phyloP scores from a whole-genome alignment of 2,113 vertebrate genomes.

The Romanogobio albipinnatus region DNA sequence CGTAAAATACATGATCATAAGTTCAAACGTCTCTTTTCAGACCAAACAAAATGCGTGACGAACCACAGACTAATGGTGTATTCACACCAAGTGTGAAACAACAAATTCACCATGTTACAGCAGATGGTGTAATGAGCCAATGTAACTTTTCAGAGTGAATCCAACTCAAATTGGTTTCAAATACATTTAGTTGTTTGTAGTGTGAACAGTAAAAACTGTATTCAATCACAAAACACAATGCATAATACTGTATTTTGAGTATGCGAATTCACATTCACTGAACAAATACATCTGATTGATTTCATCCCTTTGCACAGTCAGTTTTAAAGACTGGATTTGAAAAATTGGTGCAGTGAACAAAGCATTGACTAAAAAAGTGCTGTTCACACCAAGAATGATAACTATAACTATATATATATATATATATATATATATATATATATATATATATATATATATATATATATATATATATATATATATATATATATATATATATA shows the following conservation, averaged over 20 bases:
- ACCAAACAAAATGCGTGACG: neutral
- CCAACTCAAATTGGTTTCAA: neutral
- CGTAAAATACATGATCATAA: too few species aligned
- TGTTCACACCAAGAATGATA: too few species aligned
- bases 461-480: too few species aligned
- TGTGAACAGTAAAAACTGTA: neutral
- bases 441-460: too few species aligned
- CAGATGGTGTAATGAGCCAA: neutral
- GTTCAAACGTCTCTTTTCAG: neutral
- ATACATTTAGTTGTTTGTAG: neutral
- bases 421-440: too few species aligned
- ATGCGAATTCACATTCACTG: neutral
- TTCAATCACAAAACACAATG: neutral
- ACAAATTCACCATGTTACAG: neutral
- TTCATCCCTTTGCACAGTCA: neutral
- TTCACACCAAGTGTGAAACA: neutral
- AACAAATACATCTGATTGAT: too few species aligned
- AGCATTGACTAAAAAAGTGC: neutral
- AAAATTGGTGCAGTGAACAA: neutral
- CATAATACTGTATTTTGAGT: neutral
- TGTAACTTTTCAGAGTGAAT: conserved; percentile 1
- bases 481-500: too few species aligned
- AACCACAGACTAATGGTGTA: neutral
- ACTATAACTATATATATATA: too few species aligned
- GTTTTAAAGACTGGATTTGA: neutral